phyloP scores from a whole-genome alignment of 2,888 invertebrate species.

The Hydrotaea diabolus region DNA sequence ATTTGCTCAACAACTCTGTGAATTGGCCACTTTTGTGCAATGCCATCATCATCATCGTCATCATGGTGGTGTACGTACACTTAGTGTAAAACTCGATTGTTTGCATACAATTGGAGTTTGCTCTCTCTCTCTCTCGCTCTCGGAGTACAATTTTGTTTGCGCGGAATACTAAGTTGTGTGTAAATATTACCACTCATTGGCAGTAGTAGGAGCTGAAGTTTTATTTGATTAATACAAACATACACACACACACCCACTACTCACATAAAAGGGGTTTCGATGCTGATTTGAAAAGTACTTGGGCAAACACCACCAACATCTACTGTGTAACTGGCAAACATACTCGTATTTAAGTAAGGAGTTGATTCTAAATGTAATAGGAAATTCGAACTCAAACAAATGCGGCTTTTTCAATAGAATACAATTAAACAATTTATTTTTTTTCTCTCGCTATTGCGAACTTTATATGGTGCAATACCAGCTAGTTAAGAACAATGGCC shows the following conservation, averaged over 20 bases:
- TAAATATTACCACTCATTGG: constrained; percentile 24
- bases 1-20: neutral
- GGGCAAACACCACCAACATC: neutral
- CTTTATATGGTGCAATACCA: neutral
- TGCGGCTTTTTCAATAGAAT: constrained; percentile 10
- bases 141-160: neutral
- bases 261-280: too few relatives aligned
- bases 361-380: constrained; percentile 7
- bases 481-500: neutral
- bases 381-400: constrained; percentile 14
- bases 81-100: neutral
- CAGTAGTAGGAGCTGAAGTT: neutral
- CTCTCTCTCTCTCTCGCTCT: neutral
- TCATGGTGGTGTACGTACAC: neutral
- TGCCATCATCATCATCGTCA: neutral
- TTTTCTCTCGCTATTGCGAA: neutral
- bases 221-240: neutral
- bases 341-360: neutral
- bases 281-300: neutral
- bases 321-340: neutral
- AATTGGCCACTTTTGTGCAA: constrained; percentile 3
- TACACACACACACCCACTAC: neutral
- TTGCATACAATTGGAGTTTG: neutral
- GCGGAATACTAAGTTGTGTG: neutral
- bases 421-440: neutral